Base-by-base conservation (phyloP, 2,797 vertebrate species). In the Carapus acus region DNA sequence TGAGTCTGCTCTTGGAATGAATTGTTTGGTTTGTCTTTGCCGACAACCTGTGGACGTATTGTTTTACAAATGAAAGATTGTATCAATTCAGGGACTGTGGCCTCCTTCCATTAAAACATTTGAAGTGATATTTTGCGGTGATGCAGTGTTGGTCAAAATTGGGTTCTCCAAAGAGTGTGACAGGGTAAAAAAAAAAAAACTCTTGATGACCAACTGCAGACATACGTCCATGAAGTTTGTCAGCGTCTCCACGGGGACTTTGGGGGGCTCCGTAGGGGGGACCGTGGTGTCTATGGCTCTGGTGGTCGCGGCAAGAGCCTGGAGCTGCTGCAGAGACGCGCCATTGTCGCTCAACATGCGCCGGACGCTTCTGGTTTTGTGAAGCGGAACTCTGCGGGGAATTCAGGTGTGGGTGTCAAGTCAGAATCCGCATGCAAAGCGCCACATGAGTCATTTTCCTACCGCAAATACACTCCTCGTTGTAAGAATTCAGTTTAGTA, bases 171-270 rank as follows among this genome's bases (percentile, higher is more conserved):
- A n/a, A n/a, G n/a, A n/a, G n/a, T n/a, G n/a, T n/a, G n/a, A n/a
- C n/a, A n/a, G n/a, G n/a, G 31, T 33, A 33, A 8, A 33, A 33
- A 33, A 7, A 13, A 34, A 9, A 1, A 12, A 2, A 16, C 45
- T 5, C n/a, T 34, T 15, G 34, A 36, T n/a, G 24, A 27, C 4
- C 24, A 27, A 5, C 4, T 27, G 4, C 34, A 15, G 34, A 43
- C 91, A 57, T 82, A 94, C 92, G 12, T 94, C 88, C 85, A 92
- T 76, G 71, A 85, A 91, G 76, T 93, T 91, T 58, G 85, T 91
- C 42, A 94, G 87, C 13, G 76, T 81, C 74, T 92, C 88, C 15
- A 85, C 79, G 0, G 85, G 86, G n/a, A 78, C 0, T 0, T 33
- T n/a, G 3, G 52, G 46, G 9, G 17, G 17, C 15, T 62, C 23